These are phyloP conservation scores for Diachrysia chrysitis DNA, from an alignment of 2,888 invertebrate genomes.

Conservation along the genomic window DNA sequence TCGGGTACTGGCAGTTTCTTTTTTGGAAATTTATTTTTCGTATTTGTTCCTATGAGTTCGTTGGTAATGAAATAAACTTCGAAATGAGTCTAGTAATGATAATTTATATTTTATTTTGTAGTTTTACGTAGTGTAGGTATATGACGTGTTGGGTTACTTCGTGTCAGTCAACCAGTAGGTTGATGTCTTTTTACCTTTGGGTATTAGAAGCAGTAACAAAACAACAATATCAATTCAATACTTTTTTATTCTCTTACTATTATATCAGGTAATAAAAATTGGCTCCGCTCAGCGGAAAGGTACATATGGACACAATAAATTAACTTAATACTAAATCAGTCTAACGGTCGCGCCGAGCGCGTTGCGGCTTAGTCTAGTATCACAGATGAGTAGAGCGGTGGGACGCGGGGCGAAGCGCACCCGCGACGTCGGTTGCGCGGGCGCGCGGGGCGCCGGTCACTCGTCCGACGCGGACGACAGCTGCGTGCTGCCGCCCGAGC, in stretches of 20 bases:
- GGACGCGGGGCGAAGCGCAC: conserved; percentile 83
- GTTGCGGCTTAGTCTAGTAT: conserved; percentile 86
- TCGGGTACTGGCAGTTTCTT: no score
- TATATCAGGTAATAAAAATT: conserved; percentile 85
- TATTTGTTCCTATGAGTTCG: no score
- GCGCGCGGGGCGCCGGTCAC: conserved; percentile 79
- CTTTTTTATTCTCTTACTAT: conserved; percentile 79
- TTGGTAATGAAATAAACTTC: no score
- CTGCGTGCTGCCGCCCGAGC: conserved; percentile 91
- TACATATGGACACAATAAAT: conserved; percentile 87
- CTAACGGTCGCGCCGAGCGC: conserved; percentile 88
- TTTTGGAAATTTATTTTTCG: no score
- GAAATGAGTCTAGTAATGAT: no score
- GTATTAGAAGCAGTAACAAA: conserved; percentile 67
- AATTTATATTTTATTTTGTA: no score
- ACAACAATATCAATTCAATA: conserved; percentile 79
- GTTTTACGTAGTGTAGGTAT: neutral
- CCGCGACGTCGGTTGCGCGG: conserved; percentile 68
- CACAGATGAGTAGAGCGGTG: conserved; percentile 89
- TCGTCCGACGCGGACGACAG: conserved; percentile 90
- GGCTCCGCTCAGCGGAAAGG: conserved; percentile 88
- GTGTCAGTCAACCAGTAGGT: neutral
- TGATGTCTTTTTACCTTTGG: no score
- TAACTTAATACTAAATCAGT: conserved; percentile 88
- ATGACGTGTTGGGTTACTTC: neutral